Evolutionary conservation across 2,113 vertebrate species (phyloP), one percentile per base, ranked within the genome.

Genomic region (Microtus montanus): DNA sequence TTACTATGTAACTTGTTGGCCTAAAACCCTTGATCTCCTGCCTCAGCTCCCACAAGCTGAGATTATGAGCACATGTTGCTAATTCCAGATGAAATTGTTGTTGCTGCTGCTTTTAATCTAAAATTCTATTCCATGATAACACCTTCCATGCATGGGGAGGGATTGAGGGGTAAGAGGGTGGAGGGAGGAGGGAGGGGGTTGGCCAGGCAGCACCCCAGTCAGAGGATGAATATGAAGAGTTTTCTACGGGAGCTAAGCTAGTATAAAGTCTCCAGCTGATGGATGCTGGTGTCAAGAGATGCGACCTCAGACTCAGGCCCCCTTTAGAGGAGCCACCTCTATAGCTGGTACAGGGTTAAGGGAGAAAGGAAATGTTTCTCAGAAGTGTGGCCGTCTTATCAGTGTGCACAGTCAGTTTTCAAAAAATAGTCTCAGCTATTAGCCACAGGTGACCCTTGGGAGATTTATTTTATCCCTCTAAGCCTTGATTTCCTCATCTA

Each of bases 401-500:
- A 86, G 73, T 54, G 41, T 14, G 87, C 11, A 30, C 3, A 33
- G 75, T 44, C 61, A 64, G 30, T 68, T 78, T 73, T 61, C 78
- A 71, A 35, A 91, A 94, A 26, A 77, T 73, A 33, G 75, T 93
- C 75, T 92, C 91, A 80, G 38, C 89, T 70, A 78, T 64, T 49
- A 91, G 71, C 30, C 73, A 30, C 17, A 9, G 73, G 83, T 92
- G 85, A 89, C 52, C 44, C 44, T 88, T 19, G 19, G 35, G 19
- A 47, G 89, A 86, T 78, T 93, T 82, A 84, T 17, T 93, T 96
- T 80, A 95, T 93, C 63, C 83, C 58, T 71, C 74, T 80, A 94
- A 94, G 47, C 79, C 87, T 93, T 85, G 49, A 88, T 85, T 92
- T 97, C 89, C 80, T 96, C 80, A 92, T 82, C 74, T 49, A 58